These are phyloP conservation scores for Eumacrocentrus americanus DNA, from an alignment of 2,888 invertebrate species.

Conservation along the genomic window DNA sequence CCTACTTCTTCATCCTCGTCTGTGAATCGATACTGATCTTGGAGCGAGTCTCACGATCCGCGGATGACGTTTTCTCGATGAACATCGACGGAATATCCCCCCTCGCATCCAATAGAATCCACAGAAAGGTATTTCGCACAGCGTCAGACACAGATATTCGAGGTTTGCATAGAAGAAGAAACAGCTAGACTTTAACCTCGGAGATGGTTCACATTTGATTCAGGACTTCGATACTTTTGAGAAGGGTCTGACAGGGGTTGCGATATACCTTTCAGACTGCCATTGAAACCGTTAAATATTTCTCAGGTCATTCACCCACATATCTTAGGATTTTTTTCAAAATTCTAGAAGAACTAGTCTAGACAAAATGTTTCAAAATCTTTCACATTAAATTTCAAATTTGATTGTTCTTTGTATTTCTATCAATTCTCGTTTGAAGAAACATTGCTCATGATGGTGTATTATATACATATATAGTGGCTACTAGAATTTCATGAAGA, in stretches of 20 bases:
- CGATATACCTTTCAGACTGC: not conserved
- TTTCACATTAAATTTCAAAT: too few species aligned
- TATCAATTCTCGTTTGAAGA: too few species aligned
- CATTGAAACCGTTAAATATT: not conserved
- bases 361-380: too few species aligned
- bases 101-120: not conserved
- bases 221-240: not conserved
- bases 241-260: slow-evolving; percentile 9
- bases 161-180: too few species aligned
- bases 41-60: not conserved
- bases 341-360: too few species aligned
- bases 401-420: too few species aligned
- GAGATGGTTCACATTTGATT: not conserved
- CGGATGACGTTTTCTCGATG: not conserved
- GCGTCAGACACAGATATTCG: too few species aligned
- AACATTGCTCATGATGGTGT: not conserved
- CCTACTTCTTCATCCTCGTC: slow-evolving; percentile 21
- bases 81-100: not conserved
- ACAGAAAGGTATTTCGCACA: too few species aligned
- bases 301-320: not conserved
- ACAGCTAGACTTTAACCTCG: too few species aligned
- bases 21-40: not conserved
- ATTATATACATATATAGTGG: not conserved
- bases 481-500: slow-evolving; percentile 2
- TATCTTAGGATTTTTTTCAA: not conserved